phyloP scores from a whole-genome alignment of 92 coral and sea anemone species.

The Bergia puertoricense region DNA sequence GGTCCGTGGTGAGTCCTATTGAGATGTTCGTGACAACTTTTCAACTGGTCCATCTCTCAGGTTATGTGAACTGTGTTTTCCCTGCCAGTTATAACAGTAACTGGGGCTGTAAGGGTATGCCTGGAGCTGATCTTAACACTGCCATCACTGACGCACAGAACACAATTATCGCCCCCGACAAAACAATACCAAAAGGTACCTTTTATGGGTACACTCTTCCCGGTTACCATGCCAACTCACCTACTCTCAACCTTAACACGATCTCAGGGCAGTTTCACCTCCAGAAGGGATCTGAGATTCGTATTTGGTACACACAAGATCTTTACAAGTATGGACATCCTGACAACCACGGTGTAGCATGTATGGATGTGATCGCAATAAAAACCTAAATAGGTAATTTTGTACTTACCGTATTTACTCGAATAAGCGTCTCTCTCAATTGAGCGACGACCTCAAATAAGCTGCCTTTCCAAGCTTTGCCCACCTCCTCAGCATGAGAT shows the following conservation, averaged over 20 bases:
- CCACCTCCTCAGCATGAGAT: too few relatives aligned
- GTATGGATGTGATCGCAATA: conserved; percentile 7
- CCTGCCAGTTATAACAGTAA: neutral
- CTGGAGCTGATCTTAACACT: neutral
- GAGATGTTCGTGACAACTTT: neutral
- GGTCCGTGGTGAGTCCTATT: neutral
- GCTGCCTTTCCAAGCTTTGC: too few relatives aligned
- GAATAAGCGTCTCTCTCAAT: neutral
- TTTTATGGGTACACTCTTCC: conserved; percentile 1
- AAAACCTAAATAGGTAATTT: neutral
- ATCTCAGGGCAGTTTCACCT: neutral
- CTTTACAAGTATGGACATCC: neutral
- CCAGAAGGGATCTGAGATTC: neutral
- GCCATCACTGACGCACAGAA: conserved; percentile 1
- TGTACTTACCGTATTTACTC: neutral
- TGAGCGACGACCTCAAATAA: too few relatives aligned
- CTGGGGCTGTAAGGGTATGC: conserved; percentile 6
- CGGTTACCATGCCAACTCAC: conserved; percentile 24
- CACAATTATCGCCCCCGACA: conserved; percentile 5
- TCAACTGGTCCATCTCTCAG: conserved; percentile 17
- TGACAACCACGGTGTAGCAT: conserved; percentile 6
- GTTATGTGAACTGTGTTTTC: conserved; percentile 9
- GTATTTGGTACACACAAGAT: conserved; percentile 30
- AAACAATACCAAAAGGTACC: neutral
- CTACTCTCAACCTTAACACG: neutral